Base-by-base conservation (phyloP, 2,797 vertebrate species). In the Syndactyla subalaris region DNA sequence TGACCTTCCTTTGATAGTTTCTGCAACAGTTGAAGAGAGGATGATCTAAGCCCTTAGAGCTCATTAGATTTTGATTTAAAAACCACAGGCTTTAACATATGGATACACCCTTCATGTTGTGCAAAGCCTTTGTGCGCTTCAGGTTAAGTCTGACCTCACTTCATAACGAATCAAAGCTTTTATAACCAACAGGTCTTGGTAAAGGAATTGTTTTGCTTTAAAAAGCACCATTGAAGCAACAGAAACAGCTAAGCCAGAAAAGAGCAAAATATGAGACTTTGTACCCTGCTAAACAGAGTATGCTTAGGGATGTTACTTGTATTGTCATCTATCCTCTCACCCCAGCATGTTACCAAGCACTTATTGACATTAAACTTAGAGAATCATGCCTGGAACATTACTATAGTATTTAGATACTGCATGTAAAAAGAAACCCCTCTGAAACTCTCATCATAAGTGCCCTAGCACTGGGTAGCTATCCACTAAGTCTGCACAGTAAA, bases 1-100 rank as follows among this genome's bases (percentile, higher is more conserved):
- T 49, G 18, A 59, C 22, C 49, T 86, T 81, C 21, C 32, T 87
- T 63, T 67, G 52, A 90, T 57, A 32, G 43, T 78, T 86, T 39
- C n/a, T 86, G 5, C 24, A 51, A 4, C 15, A 63, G 18, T 0
- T 76, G 41, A 85, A 19, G 32, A 88, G 36, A 72, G 10, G 41
- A 51, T 84, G 62, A 91, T 49, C 23, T 70, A 90, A 93, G 51
- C 3, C 29, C 20, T 84, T 34, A 76, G 51, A 74, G 14, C 14
- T 81, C 49, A 82, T 74, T 81, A 89, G 77, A 74, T 85, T 91
- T 73, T 82, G 30, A 68, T 93, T 90, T 74, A 23, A 88, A 94
- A 78, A 20, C 10, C 11, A 5, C 17, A 65, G 39, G 32, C 27
- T 90, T 88, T 68, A 82, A 83, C 23, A 72, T n/a, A 41, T 24